Evolutionary conservation across 2,113 vertebrate genomes (phyloP).

Genomic region (Acanthochromis polyacanthus): DNA sequence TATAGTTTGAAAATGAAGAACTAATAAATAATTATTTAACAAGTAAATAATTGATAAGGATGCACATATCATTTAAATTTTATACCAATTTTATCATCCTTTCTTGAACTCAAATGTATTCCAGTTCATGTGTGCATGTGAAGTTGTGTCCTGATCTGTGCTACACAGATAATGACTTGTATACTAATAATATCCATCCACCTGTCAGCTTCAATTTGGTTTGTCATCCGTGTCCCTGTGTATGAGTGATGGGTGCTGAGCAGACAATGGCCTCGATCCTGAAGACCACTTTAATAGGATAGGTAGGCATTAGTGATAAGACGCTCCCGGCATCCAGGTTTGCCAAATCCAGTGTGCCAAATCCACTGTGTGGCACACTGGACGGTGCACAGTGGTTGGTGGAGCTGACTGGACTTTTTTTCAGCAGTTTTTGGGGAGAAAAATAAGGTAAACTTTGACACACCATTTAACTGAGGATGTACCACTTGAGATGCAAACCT

Average conservation of each 20-base stretch:
- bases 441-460: constrained; percentile 70
- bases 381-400: constrained; percentile 63
- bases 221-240: constrained; percentile 52
- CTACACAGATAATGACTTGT: constrained; percentile 13
- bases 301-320: constrained; percentile 83
- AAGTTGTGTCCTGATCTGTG: not conserved
- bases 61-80: not conserved
- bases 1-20: too few species aligned
- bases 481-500: constrained; percentile 6
- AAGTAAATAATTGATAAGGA: too few species aligned
- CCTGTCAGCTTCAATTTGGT: constrained; percentile 70
- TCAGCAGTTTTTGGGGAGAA: constrained; percentile 59
- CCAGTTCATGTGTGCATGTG: not conserved
- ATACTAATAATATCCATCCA: constrained; percentile 22
- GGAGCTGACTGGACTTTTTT: constrained; percentile 70
- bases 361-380: constrained; percentile 81
- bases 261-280: constrained; percentile 84
- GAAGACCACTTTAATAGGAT: constrained; percentile 84
- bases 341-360: constrained; percentile 82
- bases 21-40: too few species aligned
- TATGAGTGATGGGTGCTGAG: constrained; percentile 76
- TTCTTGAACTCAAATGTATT: not conserved
- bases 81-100: not conserved
- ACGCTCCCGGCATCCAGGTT: constrained; percentile 69
- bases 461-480: constrained; percentile 17